Evolutionary conservation across 2,797 vertebrate genomes (phyloP).

Genomic region (Lutjanus campechanus): DNA sequence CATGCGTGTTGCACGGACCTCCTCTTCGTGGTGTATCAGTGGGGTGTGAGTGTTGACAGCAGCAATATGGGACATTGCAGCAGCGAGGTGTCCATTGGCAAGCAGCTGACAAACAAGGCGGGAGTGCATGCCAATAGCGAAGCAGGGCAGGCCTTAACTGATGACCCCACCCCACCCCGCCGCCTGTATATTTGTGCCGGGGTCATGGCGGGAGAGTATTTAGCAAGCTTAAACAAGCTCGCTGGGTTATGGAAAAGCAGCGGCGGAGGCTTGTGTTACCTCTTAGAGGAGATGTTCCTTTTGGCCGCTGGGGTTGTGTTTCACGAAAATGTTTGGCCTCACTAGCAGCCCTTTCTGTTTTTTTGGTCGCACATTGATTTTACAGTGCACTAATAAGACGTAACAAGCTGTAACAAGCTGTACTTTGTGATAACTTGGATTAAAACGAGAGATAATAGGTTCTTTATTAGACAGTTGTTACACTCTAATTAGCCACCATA

Average conservation of each 20-base stretch:
- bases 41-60: constrained; percentile 79
- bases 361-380: neutral
- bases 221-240: constrained; percentile 84
- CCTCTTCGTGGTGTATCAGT: constrained; percentile 35
- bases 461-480: too few relatives aligned
- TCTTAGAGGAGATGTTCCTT: constrained; percentile 60
- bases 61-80: constrained; percentile 70
- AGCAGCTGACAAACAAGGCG: constrained; percentile 81
- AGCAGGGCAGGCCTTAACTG: constrained; percentile 74
- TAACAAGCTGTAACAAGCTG: too few relatives aligned
- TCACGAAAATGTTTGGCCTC: constrained; percentile 58
- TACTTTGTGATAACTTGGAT: too few relatives aligned
- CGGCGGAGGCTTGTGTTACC: constrained; percentile 63
- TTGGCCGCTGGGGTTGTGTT: constrained; percentile 59
- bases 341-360: constrained; percentile 43
- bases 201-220: constrained; percentile 75
- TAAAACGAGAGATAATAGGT: too few relatives aligned
- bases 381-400: too few relatives aligned
- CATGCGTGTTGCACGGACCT: constrained; percentile 22
- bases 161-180: constrained; percentile 74
- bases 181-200: constrained; percentile 73
- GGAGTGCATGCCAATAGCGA: constrained; percentile 74
- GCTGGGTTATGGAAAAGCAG: constrained; percentile 57
- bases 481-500: too few relatives aligned
- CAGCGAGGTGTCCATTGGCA: constrained; percentile 75